Percentiles rank a stretch among this genome's conserved stretches.
phyloP scores from a whole-genome alignment of 2,888 invertebrate species.

The Cryptophagus acutangulus region DNA sequence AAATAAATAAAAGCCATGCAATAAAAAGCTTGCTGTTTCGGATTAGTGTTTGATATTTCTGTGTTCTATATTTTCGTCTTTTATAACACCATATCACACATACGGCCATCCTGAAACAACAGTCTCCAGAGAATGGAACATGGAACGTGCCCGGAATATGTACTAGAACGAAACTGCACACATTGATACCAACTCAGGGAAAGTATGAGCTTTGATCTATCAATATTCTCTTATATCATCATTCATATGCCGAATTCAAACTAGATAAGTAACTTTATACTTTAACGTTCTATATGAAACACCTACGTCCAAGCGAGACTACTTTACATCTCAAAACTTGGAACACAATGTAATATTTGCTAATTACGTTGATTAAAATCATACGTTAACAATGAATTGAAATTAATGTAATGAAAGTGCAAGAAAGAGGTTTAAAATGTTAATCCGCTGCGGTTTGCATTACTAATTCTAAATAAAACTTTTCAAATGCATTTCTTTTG shows the following conservation, averaged over 20 bases:
- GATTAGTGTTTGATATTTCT: conserved; percentile 32
- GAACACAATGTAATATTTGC: too few species aligned
- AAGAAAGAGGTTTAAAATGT: too few species aligned
- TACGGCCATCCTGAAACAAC: conserved; percentile 35
- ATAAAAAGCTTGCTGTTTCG: conserved; percentile 26
- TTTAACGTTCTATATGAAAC: too few species aligned
- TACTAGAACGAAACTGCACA: conserved; percentile 3
- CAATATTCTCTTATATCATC: conserved; percentile 25
- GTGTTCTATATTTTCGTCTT: conserved; percentile 32
- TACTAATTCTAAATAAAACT: too few species aligned
- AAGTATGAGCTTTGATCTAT: conserved; percentile 29
- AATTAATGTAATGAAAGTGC: too few species aligned
- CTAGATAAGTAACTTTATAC: conserved; percentile 5
- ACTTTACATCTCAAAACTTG: too few species aligned
- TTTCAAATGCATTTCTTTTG: too few species aligned
- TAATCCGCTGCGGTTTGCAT: too few species aligned
- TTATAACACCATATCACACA: conserved; percentile 34
- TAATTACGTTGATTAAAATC: too few species aligned
- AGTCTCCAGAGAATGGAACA: conserved; percentile 33
- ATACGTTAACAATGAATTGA: too few species aligned
- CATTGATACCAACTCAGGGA: conserved; percentile 10
- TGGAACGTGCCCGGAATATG: conserved; percentile 29
- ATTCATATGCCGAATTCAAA: conserved; percentile 12
- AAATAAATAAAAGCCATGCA: conserved; percentile 18
- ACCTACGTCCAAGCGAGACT: too few species aligned